Base-by-base conservation (phyloP, 2,797 vertebrate species). In the Esox masquinongy region DNA sequence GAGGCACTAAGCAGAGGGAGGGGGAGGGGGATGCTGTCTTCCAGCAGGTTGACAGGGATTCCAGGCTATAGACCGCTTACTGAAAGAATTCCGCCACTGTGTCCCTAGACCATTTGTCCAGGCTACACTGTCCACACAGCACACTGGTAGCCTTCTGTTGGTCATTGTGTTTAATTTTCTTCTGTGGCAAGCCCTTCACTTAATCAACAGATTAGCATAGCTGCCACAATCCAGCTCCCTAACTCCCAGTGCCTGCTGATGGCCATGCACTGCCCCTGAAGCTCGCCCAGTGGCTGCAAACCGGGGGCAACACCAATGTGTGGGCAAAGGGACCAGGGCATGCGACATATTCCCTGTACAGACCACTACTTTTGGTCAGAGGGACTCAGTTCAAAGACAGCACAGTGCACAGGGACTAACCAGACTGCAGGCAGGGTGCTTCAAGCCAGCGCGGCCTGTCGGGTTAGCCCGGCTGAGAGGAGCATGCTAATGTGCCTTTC, bases 401-500 rank as follows among this genome's bases (percentile, higher is more conserved):
- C 43, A 47, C 9, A 47, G 9, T 47, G 12, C 12, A 12, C 36
- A 39, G 36, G 36, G 36, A 5, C 36, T 8, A 39, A 5, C 43
- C 43, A 24, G 22, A 61, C n/a, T 6, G 22, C 56, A 80, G 84
- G 86, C 72, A 47, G 77, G 77, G 79, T 66, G 47, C 68, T 78
- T 73, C 68, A 78, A 77, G 74, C 83, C 84, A 78, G 64, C 79
- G 82, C 83, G 83, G 83, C 77, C 79, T 26, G 84, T 86, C 89
- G 84, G 85, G 86, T 83, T 86, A 88, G 85, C 83, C 82, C 84
- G 56, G 84, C 63, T 77, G 47, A 24, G 64, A 12, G 2, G 73
- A 78, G 72, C 79, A 80, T 76, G 86, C 88, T 83, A 88, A 73
- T 71, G 47, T 82, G 69, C 75, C 82, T 82, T 87, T 90, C 87